These are phyloP conservation scores for Gymnothorax javanicus DNA, from an alignment of 2,797 vertebrate genomes.

Conservation along the genomic window DNA sequence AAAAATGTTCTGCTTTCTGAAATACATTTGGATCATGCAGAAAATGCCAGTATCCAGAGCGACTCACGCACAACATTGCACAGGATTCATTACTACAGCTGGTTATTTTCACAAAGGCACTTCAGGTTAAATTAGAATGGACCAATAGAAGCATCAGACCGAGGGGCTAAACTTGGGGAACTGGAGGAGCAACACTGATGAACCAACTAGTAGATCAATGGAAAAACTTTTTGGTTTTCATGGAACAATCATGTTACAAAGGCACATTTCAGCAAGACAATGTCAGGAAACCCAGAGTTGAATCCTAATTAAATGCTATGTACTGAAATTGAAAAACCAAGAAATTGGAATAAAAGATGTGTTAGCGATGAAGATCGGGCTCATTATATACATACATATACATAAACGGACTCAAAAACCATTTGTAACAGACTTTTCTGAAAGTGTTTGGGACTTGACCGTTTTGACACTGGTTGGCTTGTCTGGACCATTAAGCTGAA, in stretches of 20 bases:
- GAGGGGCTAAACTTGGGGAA: background rate
- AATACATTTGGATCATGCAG: background rate
- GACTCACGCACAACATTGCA: background rate
- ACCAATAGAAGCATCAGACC: background rate
- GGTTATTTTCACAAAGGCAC: background rate
- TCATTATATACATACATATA: no score
- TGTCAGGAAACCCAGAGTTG: background rate
- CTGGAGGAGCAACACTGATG: background rate
- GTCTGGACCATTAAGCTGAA: background rate
- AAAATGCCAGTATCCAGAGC: background rate
- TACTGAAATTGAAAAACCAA: background rate
- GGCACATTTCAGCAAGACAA: background rate
- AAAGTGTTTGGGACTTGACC: background rate
- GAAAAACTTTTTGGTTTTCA: background rate
- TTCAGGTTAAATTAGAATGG: background rate
- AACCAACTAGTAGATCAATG: background rate
- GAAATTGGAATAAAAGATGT: background rate
- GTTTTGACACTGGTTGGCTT: background rate
- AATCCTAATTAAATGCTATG: background rate
- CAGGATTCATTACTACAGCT: background rate
- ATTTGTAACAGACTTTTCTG: background rate
- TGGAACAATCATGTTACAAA: no score
- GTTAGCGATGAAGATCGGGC: no score
- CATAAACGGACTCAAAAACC: no score
- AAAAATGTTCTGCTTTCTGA: no score